Percentiles rank a stretch among this genome's conserved stretches.
Evolutionary conservation across 92 coral and sea anemone genomes (phyloP).

Genomic region (Porites evermanni): DNA sequence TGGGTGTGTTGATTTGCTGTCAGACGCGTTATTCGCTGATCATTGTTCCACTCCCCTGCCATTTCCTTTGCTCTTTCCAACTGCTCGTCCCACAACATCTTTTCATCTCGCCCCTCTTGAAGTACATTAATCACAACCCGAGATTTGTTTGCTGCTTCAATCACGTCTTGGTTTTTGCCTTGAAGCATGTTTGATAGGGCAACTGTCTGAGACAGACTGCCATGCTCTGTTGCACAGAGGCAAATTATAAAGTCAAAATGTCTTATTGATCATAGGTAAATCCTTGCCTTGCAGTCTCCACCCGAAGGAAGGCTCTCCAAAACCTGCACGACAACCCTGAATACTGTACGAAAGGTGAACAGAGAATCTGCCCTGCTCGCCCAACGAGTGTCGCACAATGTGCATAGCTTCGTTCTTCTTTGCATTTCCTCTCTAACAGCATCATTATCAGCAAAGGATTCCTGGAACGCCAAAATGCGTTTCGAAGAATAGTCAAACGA

Average conservation of each 20-base stretch:
- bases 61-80: background rate
- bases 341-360: slow-evolving; percentile 66
- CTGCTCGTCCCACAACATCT: slow-evolving; percentile 17
- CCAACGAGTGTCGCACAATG: slow-evolving; percentile 74
- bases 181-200: slow-evolving; percentile 19
- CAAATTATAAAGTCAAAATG: slow-evolving; percentile 65
- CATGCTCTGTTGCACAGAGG: slow-evolving; percentile 65
- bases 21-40: slow-evolving; percentile 29
- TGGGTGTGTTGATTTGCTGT: slow-evolving; percentile 34
- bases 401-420: slow-evolving; percentile 67
- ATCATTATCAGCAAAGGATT: slow-evolving; percentile 56
- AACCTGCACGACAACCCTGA: slow-evolving; percentile 57
- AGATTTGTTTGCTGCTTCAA: slow-evolving; percentile 45
- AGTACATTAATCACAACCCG: slow-evolving; percentile 38
- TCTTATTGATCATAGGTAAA: slow-evolving; percentile 48
- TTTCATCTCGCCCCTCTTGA: slow-evolving; percentile 41
- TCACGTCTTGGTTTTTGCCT: slow-evolving; percentile 24
- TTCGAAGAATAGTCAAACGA: slow-evolving; percentile 47
- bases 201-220: background rate
- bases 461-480: slow-evolving; percentile 51
- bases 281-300: slow-evolving; percentile 12
- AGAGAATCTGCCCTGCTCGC: slow-evolving; percentile 71
- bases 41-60: slow-evolving; percentile 44
- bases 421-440: slow-evolving; percentile 65
- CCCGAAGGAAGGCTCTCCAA: slow-evolving; percentile 58